Evolutionary conservation across 2,113 vertebrate species (phyloP), one percentile per base, ranked within the genome.

Genomic region (Cettia cetti): DNA sequence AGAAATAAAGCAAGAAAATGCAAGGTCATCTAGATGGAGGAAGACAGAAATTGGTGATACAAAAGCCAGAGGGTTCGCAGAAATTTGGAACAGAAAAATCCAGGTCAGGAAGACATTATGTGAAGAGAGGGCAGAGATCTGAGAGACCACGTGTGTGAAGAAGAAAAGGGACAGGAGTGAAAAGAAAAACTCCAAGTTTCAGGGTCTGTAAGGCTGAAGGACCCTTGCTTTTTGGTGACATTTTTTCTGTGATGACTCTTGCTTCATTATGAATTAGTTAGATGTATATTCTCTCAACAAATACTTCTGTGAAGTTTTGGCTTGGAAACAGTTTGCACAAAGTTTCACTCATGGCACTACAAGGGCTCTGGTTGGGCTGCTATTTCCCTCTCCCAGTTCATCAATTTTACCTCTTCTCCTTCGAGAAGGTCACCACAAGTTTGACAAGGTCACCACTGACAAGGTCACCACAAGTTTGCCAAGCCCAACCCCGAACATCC

Each of bases 391-490:
- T 2, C 30, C 30, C 2, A 0, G 20, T 87, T 94, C 44, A 71
- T 83, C 56, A 37, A 8, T 65, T 92, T 74, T 49, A 40, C 82
- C 57, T 91, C 59, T 81, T 56, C 20, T 26, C 74, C 40, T 35
- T 85, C 82, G 65, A 69, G 70, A 91, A 95, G 86, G 77, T 86
- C 77, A 79, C 1, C 1, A 56, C 9, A 56, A 44, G n/a, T 69
- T 68, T 94, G 86, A 84, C 70, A 92, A 84, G 49, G n/a, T n/a
- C n/a, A n/a, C n/a, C 47, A 20, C 35, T 86, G 45, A 69, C 74
- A 91, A 95, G 86, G 77, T 86, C 77, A 79, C 1, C 1, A 56
- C 9, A 56, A 44, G n/a, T 69, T 68, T 94, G 86, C 86, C 70
- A 92, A 84, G 49, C 37, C 53, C n/a, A 49, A 45, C 65, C 40